Conservation (phyloP, 2,113 vertebrate species). For the Pogonocichla stellata region DNA sequence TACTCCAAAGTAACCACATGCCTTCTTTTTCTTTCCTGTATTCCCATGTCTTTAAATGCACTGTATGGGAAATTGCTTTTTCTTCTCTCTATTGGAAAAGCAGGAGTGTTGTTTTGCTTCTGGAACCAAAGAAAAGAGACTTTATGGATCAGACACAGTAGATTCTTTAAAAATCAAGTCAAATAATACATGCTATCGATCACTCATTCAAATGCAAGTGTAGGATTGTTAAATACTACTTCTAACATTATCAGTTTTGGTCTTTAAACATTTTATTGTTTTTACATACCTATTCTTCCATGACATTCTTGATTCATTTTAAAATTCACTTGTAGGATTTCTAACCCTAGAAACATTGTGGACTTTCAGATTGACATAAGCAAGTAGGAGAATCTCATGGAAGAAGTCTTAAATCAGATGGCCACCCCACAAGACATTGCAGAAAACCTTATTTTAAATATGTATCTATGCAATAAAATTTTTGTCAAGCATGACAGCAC, state of each 20-base stretch:
- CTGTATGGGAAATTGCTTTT: background rate
- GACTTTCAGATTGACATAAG: background rate
- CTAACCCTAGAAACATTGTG: background rate
- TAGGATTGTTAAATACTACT: background rate
- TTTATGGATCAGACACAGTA: background rate
- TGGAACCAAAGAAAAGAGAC: background rate
- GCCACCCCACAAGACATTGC: accelerated
- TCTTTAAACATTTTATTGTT: background rate
- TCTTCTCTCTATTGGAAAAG: background rate
- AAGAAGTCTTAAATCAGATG: background rate
- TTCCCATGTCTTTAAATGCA: background rate
- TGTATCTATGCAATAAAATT: background rate
- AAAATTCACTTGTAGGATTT: background rate
- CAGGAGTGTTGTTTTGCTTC: background rate
- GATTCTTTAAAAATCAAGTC: background rate
- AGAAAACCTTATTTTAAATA: background rate
- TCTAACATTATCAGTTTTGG: background rate
- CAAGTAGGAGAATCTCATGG: background rate
- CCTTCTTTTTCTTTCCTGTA: background rate
- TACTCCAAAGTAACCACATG: background rate
- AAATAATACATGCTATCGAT: background rate
- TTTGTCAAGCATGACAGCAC: background rate
- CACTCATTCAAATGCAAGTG: background rate
- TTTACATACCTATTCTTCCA: background rate
- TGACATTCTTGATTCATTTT: background rate